These are phyloP conservation scores for Limnodromus scolopaceus DNA, from an alignment of 2,797 vertebrate species.

Conservation along the genomic window DNA sequence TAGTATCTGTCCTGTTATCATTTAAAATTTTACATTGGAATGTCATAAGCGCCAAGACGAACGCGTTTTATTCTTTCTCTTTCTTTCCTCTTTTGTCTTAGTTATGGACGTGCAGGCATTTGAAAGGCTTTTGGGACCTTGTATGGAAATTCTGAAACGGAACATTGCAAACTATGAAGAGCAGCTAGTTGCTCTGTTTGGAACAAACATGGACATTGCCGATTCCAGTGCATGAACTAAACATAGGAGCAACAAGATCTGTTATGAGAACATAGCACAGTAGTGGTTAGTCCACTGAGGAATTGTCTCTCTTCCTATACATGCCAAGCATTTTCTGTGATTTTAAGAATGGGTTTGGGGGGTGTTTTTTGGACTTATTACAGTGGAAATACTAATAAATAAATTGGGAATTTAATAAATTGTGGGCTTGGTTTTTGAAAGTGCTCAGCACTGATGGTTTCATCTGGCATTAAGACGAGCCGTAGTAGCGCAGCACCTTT, in stretches of 20 bases:
- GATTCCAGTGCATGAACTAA: conserved; percentile 88
- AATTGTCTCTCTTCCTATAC: conserved; percentile 81
- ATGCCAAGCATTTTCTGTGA: conserved; percentile 85
- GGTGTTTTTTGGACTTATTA: conserved; percentile 51
- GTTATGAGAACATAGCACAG: conserved; percentile 77
- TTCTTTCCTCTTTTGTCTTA: conserved; percentile 71
- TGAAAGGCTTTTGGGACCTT: conserved; percentile 97
- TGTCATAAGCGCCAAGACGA: neutral
- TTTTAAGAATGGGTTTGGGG: conserved; percentile 56
- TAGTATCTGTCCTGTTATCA: neutral
- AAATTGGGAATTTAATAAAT: conserved; percentile 68
- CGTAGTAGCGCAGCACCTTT: neutral
- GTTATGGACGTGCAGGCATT: conserved; percentile 97
- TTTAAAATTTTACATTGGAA: neutral
- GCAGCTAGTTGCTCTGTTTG: conserved; percentile 94
- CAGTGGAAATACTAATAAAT: conserved; percentile 68
- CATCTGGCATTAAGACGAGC: neutral
- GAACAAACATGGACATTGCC: conserved; percentile 93
- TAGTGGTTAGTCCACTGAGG: conserved; percentile 83
- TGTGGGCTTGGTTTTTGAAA: conserved; percentile 40
- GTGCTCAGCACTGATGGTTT: neutral
- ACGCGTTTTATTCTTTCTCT: conserved; percentile 13
- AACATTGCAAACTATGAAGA: conserved; percentile 99
- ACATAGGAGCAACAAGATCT: conserved; percentile 76
- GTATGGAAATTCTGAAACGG: conserved; percentile 99